Percentiles rank a stretch among this genome's conserved stretches.
Conservation (phyloP, 2,888 invertebrate species). For the Xanthia icteritia region DNA sequence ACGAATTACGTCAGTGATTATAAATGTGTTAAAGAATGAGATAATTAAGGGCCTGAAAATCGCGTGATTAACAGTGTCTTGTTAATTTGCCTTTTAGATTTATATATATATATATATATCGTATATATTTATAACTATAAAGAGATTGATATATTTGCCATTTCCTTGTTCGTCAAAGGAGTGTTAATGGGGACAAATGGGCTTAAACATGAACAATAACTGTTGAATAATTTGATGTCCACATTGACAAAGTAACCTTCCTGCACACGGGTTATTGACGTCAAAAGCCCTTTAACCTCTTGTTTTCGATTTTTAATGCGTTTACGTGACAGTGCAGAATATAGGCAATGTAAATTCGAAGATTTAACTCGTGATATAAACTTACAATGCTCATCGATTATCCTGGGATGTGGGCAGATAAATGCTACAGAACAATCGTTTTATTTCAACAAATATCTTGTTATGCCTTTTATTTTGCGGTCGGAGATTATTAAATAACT, state of each 20-base stretch:
- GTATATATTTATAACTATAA: too few species aligned
- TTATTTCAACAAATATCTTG: background rate
- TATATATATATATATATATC: too few species aligned
- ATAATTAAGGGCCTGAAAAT: slow-evolving; percentile 58
- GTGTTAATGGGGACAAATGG: slow-evolving; percentile 11
- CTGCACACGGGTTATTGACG: slow-evolving; percentile 47
- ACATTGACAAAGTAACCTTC: slow-evolving; percentile 41
- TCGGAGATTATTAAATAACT: too few species aligned
- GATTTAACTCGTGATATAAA: slow-evolving; percentile 31
- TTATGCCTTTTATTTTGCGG: background rate
- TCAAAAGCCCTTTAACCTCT: slow-evolving; percentile 47
- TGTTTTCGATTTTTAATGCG: slow-evolving; percentile 32
- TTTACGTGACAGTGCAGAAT: slow-evolving; percentile 47
- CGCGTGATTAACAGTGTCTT: slow-evolving; percentile 50
- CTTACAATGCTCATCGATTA: slow-evolving; percentile 27
- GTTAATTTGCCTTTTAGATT: slow-evolving; percentile 61
- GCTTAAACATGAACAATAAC: slow-evolving; percentile 19
- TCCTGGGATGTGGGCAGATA: slow-evolving; percentile 6
- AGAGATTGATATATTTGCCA: slow-evolving; percentile 48
- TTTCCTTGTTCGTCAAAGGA: slow-evolving; percentile 48
- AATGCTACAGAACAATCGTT: slow-evolving; percentile 9
- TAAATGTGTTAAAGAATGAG: slow-evolving; percentile 49
- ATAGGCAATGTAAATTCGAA: slow-evolving; percentile 21
- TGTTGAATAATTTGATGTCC: slow-evolving; percentile 48
- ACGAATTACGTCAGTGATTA: slow-evolving; percentile 51